These are phyloP conservation scores for Daktulosphaira vitifoliae DNA, from an alignment of 1,140 invertebrate species.

Conservation along the genomic window DNA sequence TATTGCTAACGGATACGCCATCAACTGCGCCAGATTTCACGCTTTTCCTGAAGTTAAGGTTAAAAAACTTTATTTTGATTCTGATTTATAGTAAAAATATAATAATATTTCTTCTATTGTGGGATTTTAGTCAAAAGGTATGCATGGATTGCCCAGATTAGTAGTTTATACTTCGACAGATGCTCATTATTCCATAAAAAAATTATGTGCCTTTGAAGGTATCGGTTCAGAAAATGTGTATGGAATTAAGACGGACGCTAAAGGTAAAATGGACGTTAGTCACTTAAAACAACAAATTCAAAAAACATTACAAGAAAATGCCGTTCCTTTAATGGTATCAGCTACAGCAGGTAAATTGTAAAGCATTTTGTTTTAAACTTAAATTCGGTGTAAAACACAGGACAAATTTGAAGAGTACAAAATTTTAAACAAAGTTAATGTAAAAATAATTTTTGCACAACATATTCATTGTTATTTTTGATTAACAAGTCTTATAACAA, in stretches of 20 bases:
- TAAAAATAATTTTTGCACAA: too few relatives aligned
- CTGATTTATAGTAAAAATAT: too few relatives aligned
- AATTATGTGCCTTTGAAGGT: slow-evolving; percentile 68
- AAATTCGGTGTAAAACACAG: too few relatives aligned
- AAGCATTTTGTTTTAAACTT: slow-evolving; percentile 45
- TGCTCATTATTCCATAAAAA: slow-evolving; percentile 90
- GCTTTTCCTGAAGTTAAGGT: slow-evolving; percentile 71
- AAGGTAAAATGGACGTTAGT: slow-evolving; percentile 66
- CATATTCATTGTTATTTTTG: too few relatives aligned
- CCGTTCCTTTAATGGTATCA: slow-evolving; percentile 75
- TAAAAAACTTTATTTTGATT: slow-evolving; percentile 34
- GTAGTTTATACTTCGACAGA: slow-evolving; percentile 79
- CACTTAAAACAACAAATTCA: slow-evolving; percentile 65
- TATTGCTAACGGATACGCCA: slow-evolving; percentile 90
- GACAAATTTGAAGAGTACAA: too few relatives aligned
- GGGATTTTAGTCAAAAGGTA: slow-evolving; percentile 55
- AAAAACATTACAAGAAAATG: slow-evolving; percentile 55
- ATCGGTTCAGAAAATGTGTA: slow-evolving; percentile 71
- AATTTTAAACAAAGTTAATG: too few relatives aligned
- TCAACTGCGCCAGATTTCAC: slow-evolving; percentile 74
- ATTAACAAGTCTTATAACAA: too few relatives aligned
- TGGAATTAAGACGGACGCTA: slow-evolving; percentile 56
- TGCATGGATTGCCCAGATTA: slow-evolving; percentile 56
- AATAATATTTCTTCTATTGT: too few relatives aligned
- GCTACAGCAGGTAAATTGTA: slow-evolving; percentile 68